Evolutionary conservation across 2,113 vertebrate species (phyloP), one percentile per base, ranked within the genome.

Genomic region (Mystacornis crossleyi): DNA sequence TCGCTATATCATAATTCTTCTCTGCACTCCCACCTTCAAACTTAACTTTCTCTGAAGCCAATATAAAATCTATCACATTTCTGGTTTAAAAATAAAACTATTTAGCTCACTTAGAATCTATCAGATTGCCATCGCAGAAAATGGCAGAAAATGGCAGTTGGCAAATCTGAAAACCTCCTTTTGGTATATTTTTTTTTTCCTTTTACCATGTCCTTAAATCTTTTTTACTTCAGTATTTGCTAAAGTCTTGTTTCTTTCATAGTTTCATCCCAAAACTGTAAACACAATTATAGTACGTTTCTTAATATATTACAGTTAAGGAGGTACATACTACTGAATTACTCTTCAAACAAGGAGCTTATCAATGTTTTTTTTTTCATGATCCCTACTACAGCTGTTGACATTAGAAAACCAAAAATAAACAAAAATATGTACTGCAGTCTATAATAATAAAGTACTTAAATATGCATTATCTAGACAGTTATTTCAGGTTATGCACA

Each of bases 241-340:
- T 57, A 20, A 57, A 36, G 17, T 62, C 15, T 69, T 80, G 8
- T 48, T 61, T 57, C 57, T 40, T 65, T 40, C 25, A 17, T 67
- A 57, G 18, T 65, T 47, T 80, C 31, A 40, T 47, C 9, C 10
- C 55, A 51, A 38, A 64, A 60, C 8, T 0, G 0, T 60, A 73
- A 82, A 64, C 25, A 47, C 42, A 88, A 64, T 64, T 33, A 8
- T 33, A 47, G 13, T 16, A 43, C 5, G 11, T 86, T 91, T 83
- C 21, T 42, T 73, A 47, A 31, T 28, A 31, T 45, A 9, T 77
- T 83, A 18, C 38, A 55, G 5, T 36, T 54, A 15, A 9, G 18
- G 31, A 48, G 11, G 7, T 64, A 28, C 10, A 51, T 48, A 29
- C 12, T 38, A 11, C 21, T 74, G 25, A 66, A 43, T 42, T 86